These are phyloP conservation scores for Papilio demoleus DNA, from an alignment of 2,888 invertebrate species.

Conservation along the genomic window DNA sequence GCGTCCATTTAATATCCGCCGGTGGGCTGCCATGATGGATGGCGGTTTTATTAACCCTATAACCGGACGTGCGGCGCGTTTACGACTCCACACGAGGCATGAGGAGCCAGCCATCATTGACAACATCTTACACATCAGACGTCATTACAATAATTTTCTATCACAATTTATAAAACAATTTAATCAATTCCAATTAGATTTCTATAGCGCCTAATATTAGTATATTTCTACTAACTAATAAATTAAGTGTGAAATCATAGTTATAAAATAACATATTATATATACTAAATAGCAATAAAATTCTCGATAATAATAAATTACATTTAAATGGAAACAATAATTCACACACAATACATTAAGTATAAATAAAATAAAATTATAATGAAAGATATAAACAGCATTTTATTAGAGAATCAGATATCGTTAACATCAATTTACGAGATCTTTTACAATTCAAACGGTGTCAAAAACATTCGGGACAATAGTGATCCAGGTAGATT, in stretches of 20 bases:
- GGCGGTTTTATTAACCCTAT: slow-evolving; percentile 69
- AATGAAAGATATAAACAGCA: not conserved
- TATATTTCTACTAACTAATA: no score
- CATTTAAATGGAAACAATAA: not conserved
- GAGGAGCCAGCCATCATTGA: slow-evolving; percentile 50
- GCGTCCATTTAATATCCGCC: slow-evolving; percentile 80
- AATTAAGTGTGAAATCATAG: no score
- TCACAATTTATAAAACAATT: no score
- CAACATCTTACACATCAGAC: slow-evolving; percentile 48
- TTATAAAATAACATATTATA: no score
- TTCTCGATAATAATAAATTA: not conserved
- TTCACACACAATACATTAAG: not conserved
- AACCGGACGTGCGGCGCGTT: slow-evolving; percentile 56
- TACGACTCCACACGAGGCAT: slow-evolving; percentile 56
- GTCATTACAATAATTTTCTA: slow-evolving; percentile 48
- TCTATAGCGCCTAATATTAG: no score
- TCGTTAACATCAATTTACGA: slow-evolving; percentile 19
- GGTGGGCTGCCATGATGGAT: slow-evolving; percentile 72
- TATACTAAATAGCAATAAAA: not conserved
- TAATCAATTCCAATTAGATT: no score
- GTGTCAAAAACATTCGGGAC: slow-evolving; percentile 26
- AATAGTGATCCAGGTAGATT: slow-evolving; percentile 35
- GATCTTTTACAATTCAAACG: slow-evolving; percentile 41
- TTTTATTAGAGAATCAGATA: not conserved
- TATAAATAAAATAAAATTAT: not conserved